Evolutionary conservation across 2,113 vertebrate species (phyloP), one percentile per base, ranked within the genome.

Genomic region (Ammodramus savannarum): DNA sequence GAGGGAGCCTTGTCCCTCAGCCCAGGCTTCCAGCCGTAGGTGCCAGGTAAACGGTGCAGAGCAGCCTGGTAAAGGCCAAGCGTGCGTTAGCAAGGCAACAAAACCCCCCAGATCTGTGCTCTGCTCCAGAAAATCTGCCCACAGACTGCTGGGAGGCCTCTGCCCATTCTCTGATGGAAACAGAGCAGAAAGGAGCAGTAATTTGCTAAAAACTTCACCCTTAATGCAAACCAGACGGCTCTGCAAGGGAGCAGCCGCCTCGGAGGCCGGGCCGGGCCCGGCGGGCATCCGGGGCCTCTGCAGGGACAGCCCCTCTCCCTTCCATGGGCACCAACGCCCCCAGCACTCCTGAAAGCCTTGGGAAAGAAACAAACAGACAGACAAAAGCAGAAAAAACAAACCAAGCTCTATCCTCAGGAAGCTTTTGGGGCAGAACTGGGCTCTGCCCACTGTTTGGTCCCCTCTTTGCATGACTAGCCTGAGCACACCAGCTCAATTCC

Each of bases 131-230:
- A 39, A 72, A 27, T 55, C 63, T 31, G 59, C 51, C 74, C 87
- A 85, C 71, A 65, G 78, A 59, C 31, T 73, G 71, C 71, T 55
- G 59, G 89, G 87, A 66, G 2, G 77, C 58, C 69, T 79, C 78
- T 62, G 67, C 43, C 89, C 89, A 87, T 95, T 96, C 87, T 95
- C 66, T 83, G 89, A 67, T 87, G 67, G 91, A 93, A 96, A 88
- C 52, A 0, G 72, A 97, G 93, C 93, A 96, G 94, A 96, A 87
- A 96, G 41, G 52, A 97, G 93, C 67, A 76, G 63, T 55, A 96
- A 90, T 85, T 87, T 85, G 75, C 89, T 96, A 74, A 93, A 81
- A 94, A 32, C 93, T 83, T 94, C 72, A 46, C 49, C 63, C 91
- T 2, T 83, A 95, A 96, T 48, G 68, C 59, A 69, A 96, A 96